Percentiles rank a stretch among this genome's conserved stretches.
These are phyloP conservation scores for Hippopotamus amphibius DNA, from an alignment of 2,113 vertebrate species.

Conservation along the genomic window DNA sequence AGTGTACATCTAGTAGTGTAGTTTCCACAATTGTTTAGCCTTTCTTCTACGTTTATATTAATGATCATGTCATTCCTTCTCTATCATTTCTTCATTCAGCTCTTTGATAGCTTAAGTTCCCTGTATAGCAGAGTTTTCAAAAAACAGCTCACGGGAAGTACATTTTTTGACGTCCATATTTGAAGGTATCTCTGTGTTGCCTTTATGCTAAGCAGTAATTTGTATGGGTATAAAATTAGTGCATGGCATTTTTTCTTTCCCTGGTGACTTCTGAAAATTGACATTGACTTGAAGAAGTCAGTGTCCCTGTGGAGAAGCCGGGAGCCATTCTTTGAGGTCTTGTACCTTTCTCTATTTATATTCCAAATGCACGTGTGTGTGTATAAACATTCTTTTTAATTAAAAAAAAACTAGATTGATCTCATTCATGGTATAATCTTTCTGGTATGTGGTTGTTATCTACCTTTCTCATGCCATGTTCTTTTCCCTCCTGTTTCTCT, in stretches of 20 bases:
- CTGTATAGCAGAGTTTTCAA: background rate
- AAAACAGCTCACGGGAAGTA: background rate
- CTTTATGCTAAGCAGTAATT: background rate
- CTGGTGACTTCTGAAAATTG: constrained; percentile 20
- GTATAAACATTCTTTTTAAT: background rate
- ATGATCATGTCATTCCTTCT: background rate
- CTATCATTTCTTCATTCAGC: background rate
- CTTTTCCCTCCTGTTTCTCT: background rate
- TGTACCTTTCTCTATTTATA: background rate
- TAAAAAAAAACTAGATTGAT: background rate
- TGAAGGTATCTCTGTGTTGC: background rate
- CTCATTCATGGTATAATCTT: background rate
- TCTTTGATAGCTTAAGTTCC: background rate
- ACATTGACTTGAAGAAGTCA: background rate
- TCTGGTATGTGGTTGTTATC: background rate
- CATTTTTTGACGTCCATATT: background rate
- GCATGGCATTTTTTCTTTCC: background rate
- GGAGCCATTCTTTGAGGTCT: background rate
- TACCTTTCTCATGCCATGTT: background rate
- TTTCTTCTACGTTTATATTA: background rate
- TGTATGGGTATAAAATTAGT: background rate
- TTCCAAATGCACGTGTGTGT: background rate
- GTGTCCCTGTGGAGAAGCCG: background rate
- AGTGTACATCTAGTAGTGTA: background rate
- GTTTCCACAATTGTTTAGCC: background rate